Base-by-base conservation (phyloP, 2,113 vertebrate genomes). In the Eurypyga helias region DNA sequence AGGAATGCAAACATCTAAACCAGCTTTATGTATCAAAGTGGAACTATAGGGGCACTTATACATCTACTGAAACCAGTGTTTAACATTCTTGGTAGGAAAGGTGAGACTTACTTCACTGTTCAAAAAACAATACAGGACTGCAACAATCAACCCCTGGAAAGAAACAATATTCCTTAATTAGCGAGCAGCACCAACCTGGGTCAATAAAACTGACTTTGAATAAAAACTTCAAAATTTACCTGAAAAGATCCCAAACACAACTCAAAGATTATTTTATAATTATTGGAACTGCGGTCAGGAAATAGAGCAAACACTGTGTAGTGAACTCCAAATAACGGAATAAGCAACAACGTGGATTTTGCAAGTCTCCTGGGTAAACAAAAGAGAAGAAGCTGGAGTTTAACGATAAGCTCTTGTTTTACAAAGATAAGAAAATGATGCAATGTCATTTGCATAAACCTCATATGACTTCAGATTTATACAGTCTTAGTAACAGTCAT, bases 291-390 rank as follows among this genome's bases (percentile, higher is more conserved):
- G 66, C 96, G 97, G n/a, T 98, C 98, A 69, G 97, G 99, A 97
- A 96, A 98, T 46, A 98, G 95, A 8, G 97, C 98, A 49, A 99
- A 99, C 84, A 99, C 98, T 86, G 99, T 97, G 77, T 99, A 99
- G 98, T 99, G 99, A 36, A 99, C 95, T 26, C 99, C 99, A 25
- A 99, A 99, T 55, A 99, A 98, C 0, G 99, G 99, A 93, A 99
- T 99, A 62, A 99, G 98, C 97, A 99, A 95, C 87, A 99, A 97
- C 0, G 99, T 99, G 67, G 99, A 99, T 97, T 99, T 99, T 41
- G 99, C 98, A 87, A 99, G 98, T 82, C 99, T 98, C 97, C 99
- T 99, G 86, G 54, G 28, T 45, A 73, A 62, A 65, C 82, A 80
- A 58, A 95, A 87, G 83, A 92, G 31, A 86, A 58, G 84, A 72